A percentile compares a stretch with the other conserved stretches of the same genome.
Evolutionary conservation across 2,888 invertebrate species (phyloP).

Genomic region (Autographa gamma): DNA sequence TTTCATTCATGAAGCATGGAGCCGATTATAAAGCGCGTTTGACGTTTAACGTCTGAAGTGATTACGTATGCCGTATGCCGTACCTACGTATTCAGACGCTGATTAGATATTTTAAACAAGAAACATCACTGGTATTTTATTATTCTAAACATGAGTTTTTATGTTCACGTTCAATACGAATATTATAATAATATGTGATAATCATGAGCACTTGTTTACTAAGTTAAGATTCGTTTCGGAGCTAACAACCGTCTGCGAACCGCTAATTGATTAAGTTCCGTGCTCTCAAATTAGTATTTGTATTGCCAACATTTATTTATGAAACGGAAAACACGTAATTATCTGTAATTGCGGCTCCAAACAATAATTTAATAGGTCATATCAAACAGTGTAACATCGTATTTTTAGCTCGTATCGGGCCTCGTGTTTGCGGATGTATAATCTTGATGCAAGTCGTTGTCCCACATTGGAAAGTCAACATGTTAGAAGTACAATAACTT

Average conservation of each 20-base stretch:
- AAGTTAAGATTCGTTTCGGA: background rate
- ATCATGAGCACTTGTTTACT: conserved; percentile 1
- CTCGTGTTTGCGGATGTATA: conserved; percentile 50
- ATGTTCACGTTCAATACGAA: background rate
- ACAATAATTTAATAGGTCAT: conserved; percentile 36
- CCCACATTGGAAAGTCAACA: conserved; percentile 41
- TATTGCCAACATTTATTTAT: conserved; percentile 10
- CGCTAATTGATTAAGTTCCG: conserved; percentile 19
- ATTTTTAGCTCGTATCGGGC: conserved; percentile 42
- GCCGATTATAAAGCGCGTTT: background rate
- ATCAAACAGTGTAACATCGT: conserved; percentile 28
- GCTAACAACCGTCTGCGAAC: conserved; percentile 3
- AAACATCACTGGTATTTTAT: conserved; percentile 28
- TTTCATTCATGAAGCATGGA: conserved; percentile 17
- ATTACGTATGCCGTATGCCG: conserved; percentile 13
- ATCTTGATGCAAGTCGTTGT: conserved; percentile 51
- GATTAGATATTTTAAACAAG: conserved; percentile 40
- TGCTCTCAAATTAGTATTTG: conserved; percentile 8
- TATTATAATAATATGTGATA: background rate
- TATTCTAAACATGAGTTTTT: conserved; percentile 40
- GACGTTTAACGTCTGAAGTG: background rate
- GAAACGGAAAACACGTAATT: conserved; percentile 20
- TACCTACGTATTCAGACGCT: conserved; percentile 10
- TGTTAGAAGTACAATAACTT: conserved; percentile 12
- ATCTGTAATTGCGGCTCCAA: conserved; percentile 11